Evolutionary conservation across 2,888 invertebrate genomes (phyloP).

Genomic region (Latrodectus hesperus): DNA sequence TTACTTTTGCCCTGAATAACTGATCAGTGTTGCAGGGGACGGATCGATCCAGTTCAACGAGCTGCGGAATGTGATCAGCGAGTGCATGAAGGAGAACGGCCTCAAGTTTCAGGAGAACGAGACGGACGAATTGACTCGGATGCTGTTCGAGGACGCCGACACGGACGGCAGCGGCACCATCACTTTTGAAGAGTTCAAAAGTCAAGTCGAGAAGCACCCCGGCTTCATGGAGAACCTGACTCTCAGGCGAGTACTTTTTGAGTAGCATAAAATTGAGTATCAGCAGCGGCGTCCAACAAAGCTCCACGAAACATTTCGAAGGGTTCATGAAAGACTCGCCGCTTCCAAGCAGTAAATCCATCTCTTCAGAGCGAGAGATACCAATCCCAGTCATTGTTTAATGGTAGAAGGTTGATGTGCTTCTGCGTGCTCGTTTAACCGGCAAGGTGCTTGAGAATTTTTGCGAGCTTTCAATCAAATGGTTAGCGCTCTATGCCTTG

Average conservation of each 20-base stretch:
- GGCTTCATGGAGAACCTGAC: slow-evolving; percentile 93
- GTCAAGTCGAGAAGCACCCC: slow-evolving; percentile 89
- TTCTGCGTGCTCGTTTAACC: no score
- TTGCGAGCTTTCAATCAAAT: no score
- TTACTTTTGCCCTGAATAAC: no score
- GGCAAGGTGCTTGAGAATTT: no score
- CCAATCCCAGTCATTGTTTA: no score
- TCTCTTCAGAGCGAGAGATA: no score
- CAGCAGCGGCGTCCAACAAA: no score
- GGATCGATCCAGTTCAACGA: slow-evolving; percentile 92
- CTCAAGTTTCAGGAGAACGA: slow-evolving; percentile 94
- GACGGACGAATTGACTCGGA: slow-evolving; percentile 88
- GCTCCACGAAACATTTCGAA: no score
- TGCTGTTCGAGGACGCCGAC: slow-evolving; percentile 94
- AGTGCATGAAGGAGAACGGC: slow-evolving; percentile 96
- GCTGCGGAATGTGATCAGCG: slow-evolving; percentile 90
- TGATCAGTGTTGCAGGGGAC: slow-evolving; percentile 80
- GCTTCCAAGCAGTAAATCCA: no score
- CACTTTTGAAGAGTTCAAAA: slow-evolving; percentile 90
- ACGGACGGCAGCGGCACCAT: slow-evolving; percentile 87
- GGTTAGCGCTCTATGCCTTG: no score
- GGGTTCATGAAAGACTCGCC: no score
- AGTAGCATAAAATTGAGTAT: background rate
- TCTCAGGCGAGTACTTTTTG: slow-evolving; percentile 80
- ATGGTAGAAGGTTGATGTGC: no score